Evolutionary conservation across 2,888 invertebrate species (phyloP).

Genomic region (Syritta pipiens): DNA sequence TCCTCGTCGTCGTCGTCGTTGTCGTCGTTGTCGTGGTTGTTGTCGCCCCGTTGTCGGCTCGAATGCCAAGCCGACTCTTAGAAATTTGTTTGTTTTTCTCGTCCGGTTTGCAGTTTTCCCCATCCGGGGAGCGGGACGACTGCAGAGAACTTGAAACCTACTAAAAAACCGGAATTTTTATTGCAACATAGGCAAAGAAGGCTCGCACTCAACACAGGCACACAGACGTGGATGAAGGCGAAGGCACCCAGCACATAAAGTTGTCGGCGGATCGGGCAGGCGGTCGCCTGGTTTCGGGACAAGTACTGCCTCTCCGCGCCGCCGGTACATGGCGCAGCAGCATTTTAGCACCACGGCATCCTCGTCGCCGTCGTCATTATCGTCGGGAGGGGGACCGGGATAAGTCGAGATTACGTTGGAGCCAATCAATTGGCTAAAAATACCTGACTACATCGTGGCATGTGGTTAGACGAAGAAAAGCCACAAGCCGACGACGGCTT

Average conservation of each 20-base stretch:
- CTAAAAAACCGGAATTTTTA: conserved; percentile 62
- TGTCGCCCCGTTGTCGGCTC: conserved; percentile 20
- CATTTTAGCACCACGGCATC: conserved; percentile 64
- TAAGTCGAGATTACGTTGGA: conserved; percentile 69
- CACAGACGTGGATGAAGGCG: neutral
- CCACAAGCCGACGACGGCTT: conserved; percentile 28
- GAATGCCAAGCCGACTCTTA: conserved; percentile 20
- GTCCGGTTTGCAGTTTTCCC: conserved; percentile 40
- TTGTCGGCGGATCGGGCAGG: conserved; percentile 45
- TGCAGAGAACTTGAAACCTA: conserved; percentile 68
- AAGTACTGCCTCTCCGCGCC: conserved; percentile 51
- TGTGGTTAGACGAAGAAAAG: conserved; percentile 64
- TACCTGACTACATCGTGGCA: conserved; percentile 66
- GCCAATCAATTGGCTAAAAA: conserved; percentile 70
- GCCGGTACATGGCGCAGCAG: conserved; percentile 31
- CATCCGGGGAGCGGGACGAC: conserved; percentile 27
- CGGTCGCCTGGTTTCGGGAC: conserved; percentile 53
- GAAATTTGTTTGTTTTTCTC: conserved; percentile 62
- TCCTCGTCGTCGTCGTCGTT: conserved; percentile 17
- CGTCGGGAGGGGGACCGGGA: conserved; percentile 48
- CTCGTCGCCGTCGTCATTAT: conserved; percentile 45
- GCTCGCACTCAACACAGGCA: conserved; percentile 3
- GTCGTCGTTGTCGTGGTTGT: conserved; percentile 43
- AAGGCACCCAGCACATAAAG: conserved; percentile 40
- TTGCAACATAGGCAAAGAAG: conserved; percentile 53